Conservation (phyloP, 2,888 invertebrate species). For the Pimpla rufipes region DNA sequence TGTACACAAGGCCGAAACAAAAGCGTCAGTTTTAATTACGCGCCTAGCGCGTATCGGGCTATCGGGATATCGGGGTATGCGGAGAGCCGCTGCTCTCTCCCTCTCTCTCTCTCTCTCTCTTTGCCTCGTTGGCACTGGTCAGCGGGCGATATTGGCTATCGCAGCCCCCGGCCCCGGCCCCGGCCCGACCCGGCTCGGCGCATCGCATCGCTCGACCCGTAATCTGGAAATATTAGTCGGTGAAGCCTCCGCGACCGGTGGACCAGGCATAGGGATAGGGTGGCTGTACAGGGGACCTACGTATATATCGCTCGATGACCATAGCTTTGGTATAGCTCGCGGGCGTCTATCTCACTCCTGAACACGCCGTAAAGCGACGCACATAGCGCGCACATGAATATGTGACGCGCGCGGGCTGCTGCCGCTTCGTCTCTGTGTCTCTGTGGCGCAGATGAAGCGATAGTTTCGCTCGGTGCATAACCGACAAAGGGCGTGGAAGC, state of each 20-base stretch:
- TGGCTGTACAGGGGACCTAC: constrained; percentile 28
- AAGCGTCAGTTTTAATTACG: constrained; percentile 81
- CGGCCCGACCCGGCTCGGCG: constrained; percentile 21
- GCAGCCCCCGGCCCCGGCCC: constrained; percentile 51
- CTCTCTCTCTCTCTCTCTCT: no score
- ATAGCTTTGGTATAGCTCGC: constrained; percentile 23
- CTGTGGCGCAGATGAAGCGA: no score
- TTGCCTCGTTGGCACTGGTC: constrained; percentile 69
- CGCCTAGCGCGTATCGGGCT: constrained; percentile 65
- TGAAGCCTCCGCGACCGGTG: constrained; percentile 56
- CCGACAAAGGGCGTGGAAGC: neutral
- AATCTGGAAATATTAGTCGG: constrained; percentile 79
- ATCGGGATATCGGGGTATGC: constrained; percentile 73
- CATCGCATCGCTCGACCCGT: constrained; percentile 69
- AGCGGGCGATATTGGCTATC: constrained; percentile 77
- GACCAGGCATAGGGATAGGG: neutral
- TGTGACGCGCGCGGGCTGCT: neutral
- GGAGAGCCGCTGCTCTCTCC: constrained; percentile 58
- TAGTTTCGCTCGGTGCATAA: neutral
- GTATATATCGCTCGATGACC: neutral
- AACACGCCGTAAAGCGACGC: constrained; percentile 1
- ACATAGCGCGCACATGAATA: neutral
- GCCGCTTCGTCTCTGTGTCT: neutral
- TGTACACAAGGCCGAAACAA: constrained; percentile 70
- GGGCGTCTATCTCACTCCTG: constrained; percentile 9